Conservation (phyloP, 2,113 vertebrate genomes). For the Gymnocephalus cernua region DNA sequence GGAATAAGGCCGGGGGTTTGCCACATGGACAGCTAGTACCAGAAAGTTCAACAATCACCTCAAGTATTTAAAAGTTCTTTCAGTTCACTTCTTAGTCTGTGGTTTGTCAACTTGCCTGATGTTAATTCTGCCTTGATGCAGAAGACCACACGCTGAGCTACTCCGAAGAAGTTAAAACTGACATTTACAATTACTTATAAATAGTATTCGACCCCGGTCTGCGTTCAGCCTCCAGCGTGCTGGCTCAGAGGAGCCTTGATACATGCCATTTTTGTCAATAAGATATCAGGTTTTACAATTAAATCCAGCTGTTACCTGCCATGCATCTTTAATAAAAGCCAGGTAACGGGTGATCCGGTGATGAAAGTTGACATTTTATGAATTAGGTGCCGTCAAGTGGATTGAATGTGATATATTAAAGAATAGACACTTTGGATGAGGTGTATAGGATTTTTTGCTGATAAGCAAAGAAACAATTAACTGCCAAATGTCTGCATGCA, state of each 20-base stretch:
- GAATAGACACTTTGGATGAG: not conserved
- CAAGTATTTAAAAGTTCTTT: conserved; percentile 17
- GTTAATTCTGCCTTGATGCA: conserved; percentile 8
- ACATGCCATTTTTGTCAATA: conserved; percentile 34
- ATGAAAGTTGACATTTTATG: conserved; percentile 50
- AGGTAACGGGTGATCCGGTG: conserved; percentile 16
- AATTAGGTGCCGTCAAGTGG: not conserved
- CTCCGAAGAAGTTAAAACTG: conserved; percentile 36
- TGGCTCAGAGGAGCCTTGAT: conserved; percentile 4
- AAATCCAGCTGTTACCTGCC: not conserved
- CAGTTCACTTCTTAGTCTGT: not conserved
- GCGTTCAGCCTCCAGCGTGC: conserved; percentile 15
- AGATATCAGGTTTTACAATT: conserved; percentile 49
- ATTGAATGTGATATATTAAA: not conserved
- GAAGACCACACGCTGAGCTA: not conserved
- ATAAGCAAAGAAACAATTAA: not conserved
- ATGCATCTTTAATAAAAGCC: conserved; percentile 29
- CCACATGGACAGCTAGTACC: not conserved
- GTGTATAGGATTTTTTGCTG: not conserved
- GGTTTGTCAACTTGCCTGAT: conserved; percentile 22
- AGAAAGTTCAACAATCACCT: conserved; percentile 19
- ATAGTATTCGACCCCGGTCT: not conserved
- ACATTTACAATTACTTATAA: conserved; percentile 55
- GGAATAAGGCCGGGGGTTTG: not conserved
- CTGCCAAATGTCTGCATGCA: not conserved